Conservation (phyloP, 92 coral and sea anemone species). For the Nematostella vectensis region DNA sequence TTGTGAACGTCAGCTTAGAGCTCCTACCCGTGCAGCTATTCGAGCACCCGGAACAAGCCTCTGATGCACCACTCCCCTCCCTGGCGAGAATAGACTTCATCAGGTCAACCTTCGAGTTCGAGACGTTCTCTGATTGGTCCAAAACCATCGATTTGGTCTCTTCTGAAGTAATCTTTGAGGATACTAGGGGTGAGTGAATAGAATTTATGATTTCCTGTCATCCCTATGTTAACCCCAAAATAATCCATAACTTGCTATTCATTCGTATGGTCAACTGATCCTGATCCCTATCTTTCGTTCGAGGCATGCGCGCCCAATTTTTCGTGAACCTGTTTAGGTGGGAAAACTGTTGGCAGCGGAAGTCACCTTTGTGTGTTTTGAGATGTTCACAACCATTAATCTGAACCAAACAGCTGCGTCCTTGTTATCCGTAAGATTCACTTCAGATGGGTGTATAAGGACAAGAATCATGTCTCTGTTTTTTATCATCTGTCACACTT, state of each 20-base stretch:
- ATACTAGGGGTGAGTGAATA: slow-evolving; percentile 77
- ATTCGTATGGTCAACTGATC: background rate
- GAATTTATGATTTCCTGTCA: background rate
- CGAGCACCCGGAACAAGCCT: slow-evolving; percentile 53
- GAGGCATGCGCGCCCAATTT: no score
- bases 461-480: no score
- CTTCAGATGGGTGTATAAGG: no score
- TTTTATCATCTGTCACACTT: no score
- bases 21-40: slow-evolving; percentile 73
- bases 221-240: no score
- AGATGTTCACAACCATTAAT: no score
- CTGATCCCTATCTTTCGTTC: no score
- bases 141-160: slow-evolving; percentile 92
- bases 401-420: no score
- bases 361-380: no score
- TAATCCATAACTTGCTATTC: background rate
- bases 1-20: slow-evolving; percentile 88
- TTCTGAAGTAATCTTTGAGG: slow-evolving; percentile 87
- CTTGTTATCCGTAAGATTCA: no score
- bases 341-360: no score
- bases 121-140: slow-evolving; percentile 96
- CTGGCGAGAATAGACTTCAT: slow-evolving; percentile 92
- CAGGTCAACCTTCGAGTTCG: slow-evolving; percentile 85
- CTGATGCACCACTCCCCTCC: slow-evolving; percentile 47
- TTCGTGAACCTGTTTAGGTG: no score